Evolutionary conservation across 2,888 invertebrate species (phyloP).

Genomic region (Cerastis leucographa): DNA sequence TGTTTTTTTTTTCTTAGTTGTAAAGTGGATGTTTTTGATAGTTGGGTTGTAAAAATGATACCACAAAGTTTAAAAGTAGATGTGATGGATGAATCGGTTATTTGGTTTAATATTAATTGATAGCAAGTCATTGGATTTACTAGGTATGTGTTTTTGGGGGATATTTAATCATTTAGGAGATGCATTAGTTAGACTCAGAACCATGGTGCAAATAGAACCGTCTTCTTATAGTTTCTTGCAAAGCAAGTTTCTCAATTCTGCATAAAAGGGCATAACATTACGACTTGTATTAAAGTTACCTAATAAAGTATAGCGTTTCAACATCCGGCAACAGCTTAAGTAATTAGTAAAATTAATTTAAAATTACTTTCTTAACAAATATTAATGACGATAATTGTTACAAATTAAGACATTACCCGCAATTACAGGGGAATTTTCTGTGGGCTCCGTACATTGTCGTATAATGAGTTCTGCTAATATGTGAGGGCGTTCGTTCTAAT

Average conservation of each 20-base stretch:
- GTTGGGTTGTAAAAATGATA: slow-evolving; percentile 23
- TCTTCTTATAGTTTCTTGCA: not conserved
- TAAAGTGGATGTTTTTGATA: slow-evolving; percentile 30
- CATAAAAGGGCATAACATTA: not conserved
- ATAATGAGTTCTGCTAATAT: slow-evolving; percentile 57
- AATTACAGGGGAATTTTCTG: slow-evolving; percentile 48
- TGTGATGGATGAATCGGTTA: not conserved
- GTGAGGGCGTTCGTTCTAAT: slow-evolving; percentile 40
- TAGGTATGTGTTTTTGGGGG: not conserved
- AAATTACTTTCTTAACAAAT: slow-evolving; percentile 48
- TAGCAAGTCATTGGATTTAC: no score
- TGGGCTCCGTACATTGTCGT: slow-evolving; percentile 30
- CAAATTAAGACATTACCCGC: slow-evolving; percentile 55
- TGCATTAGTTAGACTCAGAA: not conserved
- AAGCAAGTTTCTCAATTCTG: not conserved
- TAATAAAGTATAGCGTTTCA: not conserved
- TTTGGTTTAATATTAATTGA: not conserved
- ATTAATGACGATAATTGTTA: slow-evolving; percentile 52
- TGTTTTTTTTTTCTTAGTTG: slow-evolving; percentile 52
- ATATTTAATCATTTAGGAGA: not conserved
- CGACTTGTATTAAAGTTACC: not conserved
- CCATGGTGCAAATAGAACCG: not conserved
- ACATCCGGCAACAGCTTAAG: not conserved
- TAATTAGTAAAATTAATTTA: slow-evolving; percentile 25
- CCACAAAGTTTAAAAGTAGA: slow-evolving; percentile 9